A percentile compares a stretch with the other conserved stretches of the same genome.
Evolutionary conservation across 2,113 vertebrate species (phyloP).

Genomic region (Macrotus californicus): DNA sequence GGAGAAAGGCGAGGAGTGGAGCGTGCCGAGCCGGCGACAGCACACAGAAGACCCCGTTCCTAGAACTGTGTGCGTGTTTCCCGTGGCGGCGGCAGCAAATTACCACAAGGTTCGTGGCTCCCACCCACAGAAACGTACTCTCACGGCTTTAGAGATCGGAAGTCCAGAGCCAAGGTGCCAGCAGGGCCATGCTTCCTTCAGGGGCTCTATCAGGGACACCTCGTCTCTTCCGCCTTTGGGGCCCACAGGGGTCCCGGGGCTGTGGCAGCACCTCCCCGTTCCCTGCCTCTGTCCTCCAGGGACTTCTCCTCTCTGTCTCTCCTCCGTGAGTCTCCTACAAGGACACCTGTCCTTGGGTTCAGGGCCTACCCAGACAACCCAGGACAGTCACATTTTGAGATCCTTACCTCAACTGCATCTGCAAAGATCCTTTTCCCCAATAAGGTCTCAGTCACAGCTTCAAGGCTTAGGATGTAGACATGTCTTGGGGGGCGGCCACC

Average conservation of each 20-base stretch:
- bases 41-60: not conserved
- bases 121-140: not conserved
- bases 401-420: not conserved
- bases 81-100: not conserved
- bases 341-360: not conserved
- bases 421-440: not conserved
- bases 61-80: not conserved
- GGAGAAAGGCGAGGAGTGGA: not conserved
- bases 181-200: rapidly evolving
- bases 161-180: not conserved
- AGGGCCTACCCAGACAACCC: not conserved
- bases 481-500: not conserved
- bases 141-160: not conserved
- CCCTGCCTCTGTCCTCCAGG: not conserved
- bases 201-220: too few relatives aligned
- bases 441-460: not conserved
- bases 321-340: not conserved
- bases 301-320: not conserved
- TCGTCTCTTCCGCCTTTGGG: not conserved
- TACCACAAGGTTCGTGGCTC: not conserved
- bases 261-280: rapidly evolving
- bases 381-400: not conserved
- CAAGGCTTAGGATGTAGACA: not conserved
- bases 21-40: too few relatives aligned
- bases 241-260: not conserved